Evolutionary conservation across 2,888 invertebrate genomes (phyloP).

Genomic region (Rhopalosiphum nymphaeae): DNA sequence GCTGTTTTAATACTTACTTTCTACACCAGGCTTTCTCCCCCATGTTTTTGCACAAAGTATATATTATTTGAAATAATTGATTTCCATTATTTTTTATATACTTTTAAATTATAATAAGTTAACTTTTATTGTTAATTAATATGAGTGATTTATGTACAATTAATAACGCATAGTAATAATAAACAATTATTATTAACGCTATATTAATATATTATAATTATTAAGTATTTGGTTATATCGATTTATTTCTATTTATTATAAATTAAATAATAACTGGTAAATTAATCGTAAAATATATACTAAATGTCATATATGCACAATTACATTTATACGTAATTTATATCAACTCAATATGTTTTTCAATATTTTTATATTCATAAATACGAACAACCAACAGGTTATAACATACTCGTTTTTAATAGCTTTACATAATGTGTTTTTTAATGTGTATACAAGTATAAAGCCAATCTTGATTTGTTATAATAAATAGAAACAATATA

Average conservation of each 20-base stretch:
- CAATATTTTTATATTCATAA: conserved; percentile 11
- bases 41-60: not conserved
- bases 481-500: conserved; percentile 4
- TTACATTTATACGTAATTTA: not conserved
- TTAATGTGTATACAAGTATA: not conserved
- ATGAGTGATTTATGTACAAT: not conserved
- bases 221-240: not conserved
- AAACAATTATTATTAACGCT: not conserved
- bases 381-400: not conserved
- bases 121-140: not conserved
- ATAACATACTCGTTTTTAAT: conserved; percentile 11
- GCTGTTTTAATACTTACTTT: not conserved
- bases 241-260: conserved; percentile 12
- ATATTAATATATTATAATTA: not conserved
- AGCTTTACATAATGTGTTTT: not conserved
- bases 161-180: not conserved
- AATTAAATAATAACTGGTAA: conserved; percentile 4
- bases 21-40: conserved; percentile 1
- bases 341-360: not conserved
- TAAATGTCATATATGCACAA: not conserved
- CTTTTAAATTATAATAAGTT: not conserved
- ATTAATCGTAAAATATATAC: conserved; percentile 3
- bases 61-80: not conserved
- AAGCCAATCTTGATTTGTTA: not conserved
- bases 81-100: not conserved